Percentiles rank a stretch among this genome's conserved stretches.
These are phyloP conservation scores for Cataglyphis cursor DNA, from an alignment of 2,888 invertebrate species.

Conservation along the genomic window DNA sequence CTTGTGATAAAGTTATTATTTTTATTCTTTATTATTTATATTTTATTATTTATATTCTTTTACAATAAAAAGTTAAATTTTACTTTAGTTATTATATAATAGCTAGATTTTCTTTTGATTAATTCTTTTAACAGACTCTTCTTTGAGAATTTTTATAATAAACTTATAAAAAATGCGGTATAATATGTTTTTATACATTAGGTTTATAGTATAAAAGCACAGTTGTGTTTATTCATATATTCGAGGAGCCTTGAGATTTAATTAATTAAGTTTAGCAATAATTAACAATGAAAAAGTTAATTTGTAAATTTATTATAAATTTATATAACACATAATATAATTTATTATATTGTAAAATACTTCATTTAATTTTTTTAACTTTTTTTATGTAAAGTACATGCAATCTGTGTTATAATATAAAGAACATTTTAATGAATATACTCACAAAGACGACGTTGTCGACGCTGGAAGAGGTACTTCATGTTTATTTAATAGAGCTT, in stretches of 20 bases:
- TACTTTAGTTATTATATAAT: background rate
- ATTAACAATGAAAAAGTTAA: background rate
- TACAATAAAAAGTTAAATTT: background rate
- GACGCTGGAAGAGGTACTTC: slow-evolving; percentile 78
- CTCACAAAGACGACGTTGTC: slow-evolving; percentile 80
- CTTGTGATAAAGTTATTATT: background rate
- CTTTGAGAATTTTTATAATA: background rate
- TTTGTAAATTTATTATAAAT: slow-evolving; percentile 10
- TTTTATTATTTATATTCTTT: background rate
- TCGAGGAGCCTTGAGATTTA: background rate
- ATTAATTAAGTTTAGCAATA: slow-evolving; percentile 21
- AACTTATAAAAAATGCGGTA: background rate
- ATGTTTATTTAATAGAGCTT: slow-evolving; percentile 79
- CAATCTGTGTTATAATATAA: background rate
- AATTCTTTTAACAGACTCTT: background rate
- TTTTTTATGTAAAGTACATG: background rate
- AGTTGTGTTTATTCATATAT: background rate
- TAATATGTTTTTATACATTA: background rate
- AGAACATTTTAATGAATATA: slow-evolving; percentile 66
- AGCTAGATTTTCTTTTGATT: background rate
- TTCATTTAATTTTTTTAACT: background rate
- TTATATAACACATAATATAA: background rate
- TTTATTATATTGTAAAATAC: background rate
- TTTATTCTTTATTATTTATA: background rate
- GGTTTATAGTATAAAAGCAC: background rate